phyloP scores from a whole-genome alignment of 2,888 invertebrate genomes.

The Endotricha flammealis region DNA sequence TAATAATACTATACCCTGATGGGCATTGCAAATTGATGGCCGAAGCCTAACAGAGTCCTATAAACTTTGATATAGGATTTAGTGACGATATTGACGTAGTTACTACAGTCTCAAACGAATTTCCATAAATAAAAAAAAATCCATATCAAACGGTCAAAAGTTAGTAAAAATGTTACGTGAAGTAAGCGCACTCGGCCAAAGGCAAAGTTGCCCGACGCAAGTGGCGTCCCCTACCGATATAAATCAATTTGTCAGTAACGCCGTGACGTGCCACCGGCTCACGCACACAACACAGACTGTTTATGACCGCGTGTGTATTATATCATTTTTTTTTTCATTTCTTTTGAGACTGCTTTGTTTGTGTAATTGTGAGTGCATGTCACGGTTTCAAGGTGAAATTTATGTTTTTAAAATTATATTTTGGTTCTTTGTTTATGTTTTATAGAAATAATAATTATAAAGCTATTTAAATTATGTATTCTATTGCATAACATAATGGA shows the following conservation, averaged over 20 bases:
- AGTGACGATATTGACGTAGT: too few species aligned
- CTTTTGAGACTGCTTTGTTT: conserved; percentile 8
- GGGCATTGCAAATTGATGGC: too few species aligned
- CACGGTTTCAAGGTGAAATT: conserved; percentile 11
- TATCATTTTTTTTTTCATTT: conserved; percentile 14
- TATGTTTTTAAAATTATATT: conserved; percentile 2
- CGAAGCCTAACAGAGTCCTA: too few species aligned
- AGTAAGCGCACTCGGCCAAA: conserved; percentile 35
- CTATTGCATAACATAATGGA: too few species aligned
- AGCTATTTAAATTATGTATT: too few species aligned
- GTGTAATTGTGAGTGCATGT: conserved; percentile 6
- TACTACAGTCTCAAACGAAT: too few species aligned
- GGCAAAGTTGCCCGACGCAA: conserved; percentile 39
- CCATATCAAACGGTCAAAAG: conserved; percentile 10
- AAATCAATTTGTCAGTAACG: conserved; percentile 72
- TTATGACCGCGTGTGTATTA: conserved; percentile 19
- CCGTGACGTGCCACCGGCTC: conserved; percentile 46
- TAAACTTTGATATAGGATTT: too few species aligned
- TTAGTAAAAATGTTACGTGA: conserved; percentile 24
- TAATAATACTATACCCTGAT: too few species aligned
- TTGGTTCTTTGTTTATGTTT: conserved; percentile 7
- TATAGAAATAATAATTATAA: not conserved
- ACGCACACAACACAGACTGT: conserved; percentile 33
- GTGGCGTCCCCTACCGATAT: conserved; percentile 49
- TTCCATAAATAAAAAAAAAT: not conserved